phyloP scores from a whole-genome alignment of 1,140 invertebrate genomes.

The Steinernema khuongi region DNA sequence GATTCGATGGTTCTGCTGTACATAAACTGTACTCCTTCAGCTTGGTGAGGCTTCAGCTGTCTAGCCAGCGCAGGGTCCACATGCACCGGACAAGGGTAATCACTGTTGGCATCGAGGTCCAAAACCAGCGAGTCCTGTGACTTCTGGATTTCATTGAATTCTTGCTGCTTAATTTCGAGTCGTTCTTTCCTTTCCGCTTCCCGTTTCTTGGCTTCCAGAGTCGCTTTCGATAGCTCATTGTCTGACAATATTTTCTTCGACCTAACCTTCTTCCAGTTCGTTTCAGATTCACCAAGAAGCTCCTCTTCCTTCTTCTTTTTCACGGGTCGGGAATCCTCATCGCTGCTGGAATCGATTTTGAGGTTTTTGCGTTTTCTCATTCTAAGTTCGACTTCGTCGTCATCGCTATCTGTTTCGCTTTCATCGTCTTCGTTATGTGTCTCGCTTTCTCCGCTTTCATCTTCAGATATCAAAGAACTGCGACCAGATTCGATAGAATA shows the following conservation, averaged over 20 bases:
- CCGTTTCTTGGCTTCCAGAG: background rate
- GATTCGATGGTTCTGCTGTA: slow-evolving; percentile 82
- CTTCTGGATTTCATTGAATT: background rate
- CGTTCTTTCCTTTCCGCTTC: background rate
- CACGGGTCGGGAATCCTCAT: too few species aligned
- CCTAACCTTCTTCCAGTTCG: background rate
- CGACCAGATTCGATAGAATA: too few species aligned
- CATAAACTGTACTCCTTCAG: slow-evolving; percentile 99
- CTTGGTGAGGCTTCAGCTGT: slow-evolving; percentile 90
- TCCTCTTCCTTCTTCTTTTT: too few species aligned
- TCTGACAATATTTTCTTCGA: background rate
- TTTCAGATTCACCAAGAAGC: too few species aligned
- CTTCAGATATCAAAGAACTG: too few species aligned
- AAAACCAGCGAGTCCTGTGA: background rate
- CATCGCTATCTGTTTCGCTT: too few species aligned
- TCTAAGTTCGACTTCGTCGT: too few species aligned
- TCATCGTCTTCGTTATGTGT: too few species aligned
- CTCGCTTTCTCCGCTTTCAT: too few species aligned
- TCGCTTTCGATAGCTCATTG: background rate
- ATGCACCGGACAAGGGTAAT: slow-evolving; percentile 67
- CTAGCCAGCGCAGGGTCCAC: slow-evolving; percentile 85
- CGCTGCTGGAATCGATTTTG: too few species aligned
- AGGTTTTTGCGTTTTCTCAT: too few species aligned
- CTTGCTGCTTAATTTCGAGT: background rate
- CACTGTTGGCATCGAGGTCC: background rate